A percentile compares a stretch with the other conserved stretches of the same genome.
Evolutionary conservation across 2,797 vertebrate species (phyloP).

Genomic region (Hypotaenidia philippensis): DNA sequence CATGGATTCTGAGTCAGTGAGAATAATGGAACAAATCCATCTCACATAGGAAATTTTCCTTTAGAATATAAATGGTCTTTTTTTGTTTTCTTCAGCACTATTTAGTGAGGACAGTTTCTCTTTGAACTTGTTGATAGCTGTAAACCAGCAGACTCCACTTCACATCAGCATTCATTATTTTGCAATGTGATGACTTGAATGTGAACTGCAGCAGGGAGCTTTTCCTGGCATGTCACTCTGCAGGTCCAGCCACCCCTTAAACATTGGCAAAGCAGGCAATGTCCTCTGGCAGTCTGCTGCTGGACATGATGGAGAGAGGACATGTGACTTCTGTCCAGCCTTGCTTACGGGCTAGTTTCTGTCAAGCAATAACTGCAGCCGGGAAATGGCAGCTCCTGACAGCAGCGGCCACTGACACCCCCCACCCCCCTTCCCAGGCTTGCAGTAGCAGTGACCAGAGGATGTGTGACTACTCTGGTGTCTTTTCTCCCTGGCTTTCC

Average conservation of each 20-base stretch:
- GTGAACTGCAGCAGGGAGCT: not conserved
- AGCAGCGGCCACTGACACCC: fast-evolving
- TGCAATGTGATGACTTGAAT: not conserved
- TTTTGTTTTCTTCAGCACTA: not conserved
- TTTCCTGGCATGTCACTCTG: not conserved
- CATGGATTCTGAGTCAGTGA: not conserved
- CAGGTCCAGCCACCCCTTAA: not conserved
- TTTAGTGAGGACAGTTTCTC: not conserved
- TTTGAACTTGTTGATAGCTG: not conserved
- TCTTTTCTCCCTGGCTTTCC: not conserved
- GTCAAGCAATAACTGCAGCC: not conserved
- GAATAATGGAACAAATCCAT: not conserved
- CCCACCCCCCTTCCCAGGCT: not conserved
- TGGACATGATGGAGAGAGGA: not conserved
- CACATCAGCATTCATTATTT: not conserved
- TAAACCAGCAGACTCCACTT: not conserved
- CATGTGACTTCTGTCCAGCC: not conserved
- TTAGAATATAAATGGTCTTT: not conserved
- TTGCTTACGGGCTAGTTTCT: not conserved
- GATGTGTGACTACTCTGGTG: not conserved
- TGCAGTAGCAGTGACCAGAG: not conserved
- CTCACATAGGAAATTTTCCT: not conserved
- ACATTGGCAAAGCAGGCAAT: not conserved
- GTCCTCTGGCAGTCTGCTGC: not conserved
- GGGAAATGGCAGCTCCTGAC: not conserved